These are phyloP conservation scores for Heliconius hermathena DNA, from an alignment of 1,140 invertebrate species.

Conservation along the genomic window DNA sequence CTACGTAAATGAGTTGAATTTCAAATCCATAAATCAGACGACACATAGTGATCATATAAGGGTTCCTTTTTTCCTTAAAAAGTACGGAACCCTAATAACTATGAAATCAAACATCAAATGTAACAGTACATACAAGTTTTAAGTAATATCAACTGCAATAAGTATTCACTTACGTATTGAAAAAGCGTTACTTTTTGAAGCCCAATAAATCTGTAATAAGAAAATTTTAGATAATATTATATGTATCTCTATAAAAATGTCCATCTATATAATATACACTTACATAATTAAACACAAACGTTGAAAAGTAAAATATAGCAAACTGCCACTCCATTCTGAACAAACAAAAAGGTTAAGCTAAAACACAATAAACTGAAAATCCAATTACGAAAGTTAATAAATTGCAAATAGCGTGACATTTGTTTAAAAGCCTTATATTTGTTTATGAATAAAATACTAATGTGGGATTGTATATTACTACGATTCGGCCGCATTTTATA, in stretches of 20 bases:
- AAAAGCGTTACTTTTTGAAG: constrained; percentile 7
- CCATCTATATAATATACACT: constrained; percentile 13
- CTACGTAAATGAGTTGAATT: too few species aligned
- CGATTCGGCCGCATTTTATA: background rate
- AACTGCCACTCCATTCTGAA: constrained; percentile 33
- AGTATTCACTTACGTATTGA: background rate
- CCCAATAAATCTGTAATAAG: background rate
- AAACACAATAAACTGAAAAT: constrained; percentile 40
- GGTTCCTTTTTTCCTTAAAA: too few species aligned
- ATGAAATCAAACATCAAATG: background rate
- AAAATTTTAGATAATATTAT: background rate
- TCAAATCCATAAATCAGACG: too few species aligned
- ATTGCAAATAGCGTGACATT: constrained; percentile 41
- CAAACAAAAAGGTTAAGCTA: constrained; percentile 34
- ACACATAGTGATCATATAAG: too few species aligned
- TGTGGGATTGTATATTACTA: background rate
- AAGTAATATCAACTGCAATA: background rate
- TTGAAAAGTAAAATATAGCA: constrained; percentile 32
- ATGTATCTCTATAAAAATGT: background rate
- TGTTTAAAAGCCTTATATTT: constrained; percentile 31
- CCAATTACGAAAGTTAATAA: constrained; percentile 41
- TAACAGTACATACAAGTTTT: background rate
- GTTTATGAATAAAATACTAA: constrained; percentile 20
- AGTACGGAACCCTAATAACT: too few species aligned
- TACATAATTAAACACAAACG: constrained; percentile 30